Percentiles rank a stretch among this genome's conserved stretches.
phyloP scores from a whole-genome alignment of 64 coral and sea anemone species.

The Acropora tenuis region DNA sequence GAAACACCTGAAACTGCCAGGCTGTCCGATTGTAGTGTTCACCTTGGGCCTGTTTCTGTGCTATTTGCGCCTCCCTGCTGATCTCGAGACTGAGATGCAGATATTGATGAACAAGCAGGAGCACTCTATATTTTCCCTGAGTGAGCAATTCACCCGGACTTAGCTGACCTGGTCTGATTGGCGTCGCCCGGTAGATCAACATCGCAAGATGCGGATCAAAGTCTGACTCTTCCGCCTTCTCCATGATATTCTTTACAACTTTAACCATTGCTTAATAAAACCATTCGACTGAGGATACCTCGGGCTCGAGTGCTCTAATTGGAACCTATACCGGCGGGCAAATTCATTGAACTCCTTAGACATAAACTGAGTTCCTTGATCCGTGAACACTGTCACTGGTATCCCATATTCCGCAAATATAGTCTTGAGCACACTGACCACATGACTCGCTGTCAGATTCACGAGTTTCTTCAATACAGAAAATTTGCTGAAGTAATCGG shows the following conservation, averaged over 20 bases:
- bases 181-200: background rate
- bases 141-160: conserved; percentile 8
- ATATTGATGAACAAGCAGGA: conserved; percentile 12
- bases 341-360: conserved; percentile 15
- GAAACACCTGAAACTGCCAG: too few relatives aligned
- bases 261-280: conserved; percentile 12
- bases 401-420: conserved; percentile 14
- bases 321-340: background rate
- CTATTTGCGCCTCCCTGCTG: background rate
- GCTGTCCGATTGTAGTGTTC: too few relatives aligned
- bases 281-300: conserved; percentile 35
- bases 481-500: conserved; percentile 65
- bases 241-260: background rate
- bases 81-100: conserved; percentile 10
- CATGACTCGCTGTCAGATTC: background rate
- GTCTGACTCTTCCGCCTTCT: conserved; percentile 6
- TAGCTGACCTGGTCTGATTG: conserved; percentile 37
- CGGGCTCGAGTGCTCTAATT: conserved; percentile 4
- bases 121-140: conserved; percentile 17
- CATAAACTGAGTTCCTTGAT: conserved; percentile 16
- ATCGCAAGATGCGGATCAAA: conserved; percentile 33
- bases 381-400: background rate
- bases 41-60: background rate
- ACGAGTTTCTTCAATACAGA: conserved; percentile 39
- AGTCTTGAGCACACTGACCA: background rate